A percentile compares a stretch with the other conserved stretches of the same genome.
These are phyloP conservation scores for Ganaspis sp. DNA, from an alignment of 1,140 invertebrate species.

Conservation along the genomic window DNA sequence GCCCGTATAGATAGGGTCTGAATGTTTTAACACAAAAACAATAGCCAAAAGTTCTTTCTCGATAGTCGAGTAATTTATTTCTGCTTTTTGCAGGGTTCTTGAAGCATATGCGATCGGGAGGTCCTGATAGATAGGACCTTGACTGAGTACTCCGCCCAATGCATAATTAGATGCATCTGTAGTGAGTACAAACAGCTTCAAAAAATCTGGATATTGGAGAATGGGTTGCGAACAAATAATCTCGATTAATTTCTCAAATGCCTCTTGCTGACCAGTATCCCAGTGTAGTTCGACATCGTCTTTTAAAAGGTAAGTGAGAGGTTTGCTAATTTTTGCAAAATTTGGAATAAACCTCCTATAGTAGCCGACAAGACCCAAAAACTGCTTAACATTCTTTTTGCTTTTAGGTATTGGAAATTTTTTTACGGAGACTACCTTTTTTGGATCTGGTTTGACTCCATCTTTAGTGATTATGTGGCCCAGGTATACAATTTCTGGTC, in stretches of 20 bases:
- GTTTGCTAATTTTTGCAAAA: slow-evolving; percentile 18
- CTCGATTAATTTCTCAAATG: slow-evolving; percentile 11
- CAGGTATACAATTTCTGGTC: slow-evolving; percentile 52
- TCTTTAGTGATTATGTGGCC: slow-evolving; percentile 53
- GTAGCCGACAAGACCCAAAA: slow-evolving; percentile 54
- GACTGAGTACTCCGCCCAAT: slow-evolving; percentile 30
- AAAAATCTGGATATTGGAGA: slow-evolving; percentile 29
- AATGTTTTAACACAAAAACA: not conserved
- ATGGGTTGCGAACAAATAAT: slow-evolving; percentile 24
- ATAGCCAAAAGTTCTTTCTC: not conserved
- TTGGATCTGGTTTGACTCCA: slow-evolving; percentile 52
- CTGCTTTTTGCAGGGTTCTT: not conserved
- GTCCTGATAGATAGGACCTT: slow-evolving; percentile 18
- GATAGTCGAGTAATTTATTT: not conserved
- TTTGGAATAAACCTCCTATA: slow-evolving; percentile 44
- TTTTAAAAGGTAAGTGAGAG: slow-evolving; percentile 4
- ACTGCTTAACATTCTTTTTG: slow-evolving; percentile 48
- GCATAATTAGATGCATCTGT: not conserved
- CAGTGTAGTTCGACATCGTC: slow-evolving; percentile 31
- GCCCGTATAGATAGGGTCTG: not conserved
- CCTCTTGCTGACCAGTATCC: slow-evolving; percentile 1
- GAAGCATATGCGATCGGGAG: not conserved
- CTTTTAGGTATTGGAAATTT: slow-evolving; percentile 51
- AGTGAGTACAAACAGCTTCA: not conserved
- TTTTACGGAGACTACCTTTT: slow-evolving; percentile 51